Base-by-base conservation (phyloP, 2,888 invertebrate species). In the Escarpia spicata region DNA sequence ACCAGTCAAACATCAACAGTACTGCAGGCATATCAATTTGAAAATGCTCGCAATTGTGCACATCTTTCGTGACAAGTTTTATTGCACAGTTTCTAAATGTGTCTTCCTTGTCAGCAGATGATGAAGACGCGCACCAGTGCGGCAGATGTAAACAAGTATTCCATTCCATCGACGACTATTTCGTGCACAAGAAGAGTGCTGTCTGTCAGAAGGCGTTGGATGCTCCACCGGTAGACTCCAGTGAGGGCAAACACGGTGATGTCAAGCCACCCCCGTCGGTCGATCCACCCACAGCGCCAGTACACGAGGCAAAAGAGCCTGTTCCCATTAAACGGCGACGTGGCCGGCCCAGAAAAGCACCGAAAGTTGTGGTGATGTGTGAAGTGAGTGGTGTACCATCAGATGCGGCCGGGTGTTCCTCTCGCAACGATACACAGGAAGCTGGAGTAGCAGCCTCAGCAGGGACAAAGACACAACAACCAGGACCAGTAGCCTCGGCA, bases 101-200 rank as follows among this genome's bases (percentile, higher is more conserved):
- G 37, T 60, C 92, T 26, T 12, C 91, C 92, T 92, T 26, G 44
- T 90, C 45, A 6, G 92, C 93, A 93, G 93, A 93, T 90, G 94
- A 94, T 58, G 93, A 93, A n/a, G 94, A 94, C 90, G 75, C 93
- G 6, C 94, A 94, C 91, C 94, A 94, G 90, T 94, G 94, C 92
- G 94, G 94, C 15, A 31, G 94, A 37, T 94, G 94, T 91, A 94
- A 93, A 91, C 91, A 93, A 31, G 19, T 93, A 15, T 94, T 94
- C 92, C 52, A 90, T 15, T 91, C 90, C 44, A 92, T 94, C 52
- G 92, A 93, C 44, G 92, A 91, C 15, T 94, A 94, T 92, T 93
- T 94, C 91, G 31, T 43, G 19, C 94, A 94, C 93, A 94, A 94
- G 92, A 94, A 94, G 90, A 75, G 90, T 15, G 93, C 93, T 52